Evolutionary conservation across 2,797 vertebrate genomes (phyloP).

Genomic region (Galaxias olidus): DNA sequence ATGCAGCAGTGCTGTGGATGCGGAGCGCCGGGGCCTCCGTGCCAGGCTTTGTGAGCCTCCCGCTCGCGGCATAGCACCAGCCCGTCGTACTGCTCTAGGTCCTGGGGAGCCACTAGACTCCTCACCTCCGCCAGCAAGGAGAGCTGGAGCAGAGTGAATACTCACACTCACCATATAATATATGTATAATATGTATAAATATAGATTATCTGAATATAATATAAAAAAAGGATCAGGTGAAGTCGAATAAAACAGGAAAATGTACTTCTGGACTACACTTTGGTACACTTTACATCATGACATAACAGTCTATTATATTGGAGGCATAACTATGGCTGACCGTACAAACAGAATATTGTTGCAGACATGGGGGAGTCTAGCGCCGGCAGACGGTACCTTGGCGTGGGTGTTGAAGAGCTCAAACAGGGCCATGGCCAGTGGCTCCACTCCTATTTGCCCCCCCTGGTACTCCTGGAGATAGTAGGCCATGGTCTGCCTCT

Average conservation of each 20-base stretch:
- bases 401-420: conserved; percentile 94
- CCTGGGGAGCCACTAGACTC: conserved; percentile 80
- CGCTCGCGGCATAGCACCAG: conserved; percentile 87
- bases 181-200: too few relatives aligned
- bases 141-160: conserved; percentile 71
- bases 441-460: conserved; percentile 80
- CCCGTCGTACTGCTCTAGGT: conserved; percentile 86
- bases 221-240: too few relatives aligned
- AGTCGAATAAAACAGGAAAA: too few relatives aligned
- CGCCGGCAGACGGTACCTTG: conserved; percentile 75
- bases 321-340: too few relatives aligned
- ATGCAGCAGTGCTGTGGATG: conserved; percentile 72
- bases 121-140: conserved; percentile 90
- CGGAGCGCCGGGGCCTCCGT: conserved; percentile 66
- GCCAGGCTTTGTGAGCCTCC: conserved; percentile 84
- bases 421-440: conserved; percentile 88
- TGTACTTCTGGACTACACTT: too few relatives aligned
- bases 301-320: too few relatives aligned
- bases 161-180: background rate
- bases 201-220: background rate
- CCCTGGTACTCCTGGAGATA: conserved; percentile 91
- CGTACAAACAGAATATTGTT: background rate
- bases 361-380: background rate
- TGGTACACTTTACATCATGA: too few relatives aligned
- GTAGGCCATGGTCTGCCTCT: conserved; percentile 88